Evolutionary conservation across 1,140 invertebrate species (phyloP), one percentile per base, ranked within the genome.

Genomic region (Zaprionus taronus): DNA sequence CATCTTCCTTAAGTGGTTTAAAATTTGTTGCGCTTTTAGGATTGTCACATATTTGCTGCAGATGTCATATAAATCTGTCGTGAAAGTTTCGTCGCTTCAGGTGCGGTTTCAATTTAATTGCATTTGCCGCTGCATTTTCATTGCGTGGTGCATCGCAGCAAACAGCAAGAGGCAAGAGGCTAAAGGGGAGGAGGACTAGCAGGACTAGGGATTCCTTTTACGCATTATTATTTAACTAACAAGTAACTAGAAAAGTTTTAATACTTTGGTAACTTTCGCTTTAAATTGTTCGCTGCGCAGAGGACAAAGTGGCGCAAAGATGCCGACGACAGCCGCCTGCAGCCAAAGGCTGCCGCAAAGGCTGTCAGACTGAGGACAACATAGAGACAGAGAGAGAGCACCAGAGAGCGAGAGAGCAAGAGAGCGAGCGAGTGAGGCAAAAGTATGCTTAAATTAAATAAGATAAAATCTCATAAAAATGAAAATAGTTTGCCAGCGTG

Each of bases 381-480:
- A 58, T 26, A 24, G 36, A 64, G 31, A 36, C 31, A 49, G 22
- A 36, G n/a, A 9, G 53, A 53, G 34, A 56, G 34, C 14, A 38
- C 12, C 17, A 53, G 36, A 38, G 36, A 22, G 12, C 12, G 20
- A 15, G 24, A 47, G 24, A 61, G 9, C 17, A 26, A 20, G 56
- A 15, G 34, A 24, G 47, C 22, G 58, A 53, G 12, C 49, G 58
- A 12, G 38, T 6, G 34, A 66, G 55, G 31, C 47, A 81, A 89
- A 87, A 87, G 73, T 89, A 87, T 87, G 84, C 70, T 87, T 89
- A 87, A 89, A 87, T 87, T 87, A 87, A 87, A 87, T 89, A 83
- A 79, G 83, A 87, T 87, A 89, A 76, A 87, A 87, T 87, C 83
- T 83, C 78, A 83, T 87, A 89, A 87, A 86, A 89, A 84, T 72